Base-by-base conservation (phyloP, 2,888 invertebrate species). In the Drosophila anomelani region DNA sequence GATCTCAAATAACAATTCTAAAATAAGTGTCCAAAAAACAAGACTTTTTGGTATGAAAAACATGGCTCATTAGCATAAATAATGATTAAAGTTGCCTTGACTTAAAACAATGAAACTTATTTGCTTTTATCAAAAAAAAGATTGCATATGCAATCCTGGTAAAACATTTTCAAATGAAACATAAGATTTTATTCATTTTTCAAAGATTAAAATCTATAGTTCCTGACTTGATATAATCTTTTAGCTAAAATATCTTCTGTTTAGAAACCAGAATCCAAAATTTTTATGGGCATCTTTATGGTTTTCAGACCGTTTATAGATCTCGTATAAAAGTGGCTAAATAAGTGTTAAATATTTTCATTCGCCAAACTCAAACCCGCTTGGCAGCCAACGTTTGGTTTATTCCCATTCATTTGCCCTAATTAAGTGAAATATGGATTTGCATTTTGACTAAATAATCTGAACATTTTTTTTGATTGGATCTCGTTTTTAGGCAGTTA, bases 41-140 rank as follows among this genome's bases (percentile, higher is more conserved):
- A 26, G 23, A 23, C 10, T 34, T 29, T 41, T 20, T 26, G 23
- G 17, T 3, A 23, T 2, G 17, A 36, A 46, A 39, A 56, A 46
- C 55, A 32, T 36, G 54, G 1, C 29, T n/a, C 10, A 60, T 74
- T 70, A 60, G 34, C 71, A 59, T 71, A 55, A 55, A 56, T 34
- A 41, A 41, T 26, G 29, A 69, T 2, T 15, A 23, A 39, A 71
- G 6, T 23, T 3, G 26, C 51, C 44, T 60, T 44, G 55, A n/a
- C n/a, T n/a, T n/a, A n/a, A 51, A 41, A 38, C 26, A 38, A 43
- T 38, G 13, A 39, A 44, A 51, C 20, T n/a, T 5, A 41, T 75
- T 75, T 58, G 58, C 57, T 75, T 73, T 36, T 20, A 17, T 4
- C n/a, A 13, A 4, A 26, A 26, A 34, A 20, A 26, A n/a, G n/a